Base-by-base conservation (phyloP, 2,113 vertebrate genomes). In the Otolemur garnettii region DNA sequence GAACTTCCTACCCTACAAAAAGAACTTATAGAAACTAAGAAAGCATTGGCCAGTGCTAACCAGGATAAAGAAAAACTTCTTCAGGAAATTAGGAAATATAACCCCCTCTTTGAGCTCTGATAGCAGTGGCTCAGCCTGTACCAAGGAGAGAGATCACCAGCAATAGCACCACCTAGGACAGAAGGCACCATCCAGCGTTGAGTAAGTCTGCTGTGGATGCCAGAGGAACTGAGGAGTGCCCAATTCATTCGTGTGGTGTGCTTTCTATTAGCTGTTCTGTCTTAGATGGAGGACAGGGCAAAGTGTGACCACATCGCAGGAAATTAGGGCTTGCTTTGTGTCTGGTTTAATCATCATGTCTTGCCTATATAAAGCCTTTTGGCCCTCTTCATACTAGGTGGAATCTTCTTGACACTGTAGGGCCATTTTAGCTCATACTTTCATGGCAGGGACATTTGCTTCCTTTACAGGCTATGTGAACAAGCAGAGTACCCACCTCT, bases 81-180 rank as follows among this genome's bases (percentile, higher is more conserved):
- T 83, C 98, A 99, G 98, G 99, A 99, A 97, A 96, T 99, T 97
- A 99, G 98, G 96, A 99, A 99, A 97, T 99, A 99, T 94, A 98
- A 99, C 97, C 99, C 99, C 79, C 98, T 98, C 81, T 99, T 99
- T 92, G 98, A 98, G 87, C 99, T 99, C 86, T 99, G 99, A 99
- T 77, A n/a, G 91, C 4, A 90, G 53, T 10, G 38, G 96, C 26
- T 91, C 83, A 95, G 95, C 97, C 86, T 92, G 86, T 89, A 95
- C 98, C 97, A 68, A 1, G 94, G 97, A 92, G 88, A 97, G 96
- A 53, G 72, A 96, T 97, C 97, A 98, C 96, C 98, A 98, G 97
- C 98, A 98, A 94, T 94, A 98, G 94, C 96, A 96, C 87, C 94
- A 19, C 83, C 97, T 78, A 69, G 10, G 84, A 69, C 66, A 77